Evolutionary conservation across 2,888 invertebrate genomes (phyloP).

Genomic region (Portevinia maculata): DNA sequence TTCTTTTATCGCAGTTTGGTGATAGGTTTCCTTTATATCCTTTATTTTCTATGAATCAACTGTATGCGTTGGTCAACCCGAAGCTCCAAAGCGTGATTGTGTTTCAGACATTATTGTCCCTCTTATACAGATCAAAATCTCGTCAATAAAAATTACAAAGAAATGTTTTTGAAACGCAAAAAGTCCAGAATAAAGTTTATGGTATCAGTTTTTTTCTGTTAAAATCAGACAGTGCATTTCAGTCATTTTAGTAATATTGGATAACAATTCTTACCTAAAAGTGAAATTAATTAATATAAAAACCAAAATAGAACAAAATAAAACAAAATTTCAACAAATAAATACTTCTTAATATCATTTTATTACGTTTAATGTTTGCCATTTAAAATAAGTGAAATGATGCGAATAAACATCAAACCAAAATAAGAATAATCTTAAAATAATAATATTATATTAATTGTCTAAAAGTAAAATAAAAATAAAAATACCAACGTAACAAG

Average conservation of each 20-base stretch:
- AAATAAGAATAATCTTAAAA: slow-evolving; percentile 1
- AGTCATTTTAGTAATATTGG: not conserved
- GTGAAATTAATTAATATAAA: not conserved
- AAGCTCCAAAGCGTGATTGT: too few species aligned
- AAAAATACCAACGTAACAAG: slow-evolving; percentile 45
- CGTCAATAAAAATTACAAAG: too few species aligned
- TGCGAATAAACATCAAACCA: slow-evolving; percentile 8
- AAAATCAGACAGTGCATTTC: too few species aligned
- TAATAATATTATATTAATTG: slow-evolving; percentile 19
- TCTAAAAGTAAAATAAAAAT: slow-evolving; percentile 16
- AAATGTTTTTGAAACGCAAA: too few species aligned
- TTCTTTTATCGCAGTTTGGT: too few species aligned
- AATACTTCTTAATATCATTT: slow-evolving; percentile 49
- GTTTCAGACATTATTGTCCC: too few species aligned
- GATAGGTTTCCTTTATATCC: too few species aligned
- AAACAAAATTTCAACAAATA: slow-evolving; percentile 31
- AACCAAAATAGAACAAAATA: slow-evolving; percentile 13
- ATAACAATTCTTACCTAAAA: not conserved
- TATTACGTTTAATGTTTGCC: slow-evolving; percentile 37
- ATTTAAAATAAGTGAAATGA: slow-evolving; percentile 14
- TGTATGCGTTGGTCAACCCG: too few species aligned
- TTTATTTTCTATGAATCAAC: too few species aligned
- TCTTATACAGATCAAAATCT: too few species aligned
- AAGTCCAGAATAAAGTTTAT: too few species aligned
- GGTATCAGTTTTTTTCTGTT: too few species aligned